Base-by-base conservation (phyloP, 2,113 vertebrate genomes). In the Apeltes quadracus region DNA sequence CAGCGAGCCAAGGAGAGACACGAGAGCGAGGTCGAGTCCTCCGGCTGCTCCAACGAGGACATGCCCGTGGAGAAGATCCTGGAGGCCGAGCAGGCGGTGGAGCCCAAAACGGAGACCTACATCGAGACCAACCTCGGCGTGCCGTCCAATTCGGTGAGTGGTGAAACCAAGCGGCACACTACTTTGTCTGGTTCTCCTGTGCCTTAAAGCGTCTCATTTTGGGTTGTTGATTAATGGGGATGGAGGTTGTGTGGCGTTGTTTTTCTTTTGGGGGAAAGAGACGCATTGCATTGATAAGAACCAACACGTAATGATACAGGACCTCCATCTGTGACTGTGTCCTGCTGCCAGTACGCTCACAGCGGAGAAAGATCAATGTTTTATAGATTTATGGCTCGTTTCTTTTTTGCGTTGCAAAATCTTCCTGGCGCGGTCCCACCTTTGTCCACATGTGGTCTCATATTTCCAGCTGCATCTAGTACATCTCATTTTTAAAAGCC, bases 11-110 rank as follows among this genome's bases (percentile, higher is more conserved):
- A 96, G 89, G 98, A 99, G n/a, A 94, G 93, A 41, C 96, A 87
- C 0, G 97, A 99, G 93, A 97, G 91, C 0, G 98, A 98, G 89
- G 97, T 96, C 78, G 97, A 99, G 90, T 96, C 96, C 0, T 96
- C 94, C 39, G 95, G 97, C 92, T 95, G 95, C 2, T 96, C 93
- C 78, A 98, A 96, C 0, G 97, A 99, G 90, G 98, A 99, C 94
- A 99, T 99, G 98, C 98, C 98, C 0, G 98, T 99, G 91, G 97
- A 99, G 90, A 99, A 97, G 94, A 96, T 99, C 72, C 92, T 99
- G 89, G 98, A 98, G 69, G 98, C 98, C 0, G 98, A 99, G 82
- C 94, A 97, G 1, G 97, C 98, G 0, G 98, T 99, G 59, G 98
- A 99, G 85, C 98, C 98, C 91, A 99, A 98, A 94, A 98, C 96